Base-by-base conservation (phyloP, 2,888 invertebrate species). In the Himalopsyche kuldschensis region DNA sequence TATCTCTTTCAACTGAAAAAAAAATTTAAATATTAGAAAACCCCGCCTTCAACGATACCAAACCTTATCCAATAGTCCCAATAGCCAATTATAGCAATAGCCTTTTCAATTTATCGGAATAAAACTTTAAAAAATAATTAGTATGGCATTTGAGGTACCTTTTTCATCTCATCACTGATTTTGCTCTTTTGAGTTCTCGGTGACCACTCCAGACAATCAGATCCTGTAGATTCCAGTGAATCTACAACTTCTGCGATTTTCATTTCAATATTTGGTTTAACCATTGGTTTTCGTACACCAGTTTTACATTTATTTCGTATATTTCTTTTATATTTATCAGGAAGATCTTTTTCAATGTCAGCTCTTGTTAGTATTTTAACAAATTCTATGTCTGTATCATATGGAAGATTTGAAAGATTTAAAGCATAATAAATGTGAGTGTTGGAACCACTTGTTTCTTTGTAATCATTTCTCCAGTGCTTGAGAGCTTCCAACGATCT, bases 341-440 rank as follows among this genome's bases (percentile, higher is more conserved):
- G 91, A 3, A 91, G 87, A 86, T 92, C 92, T 85, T 90, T 91
- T 86, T 91, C 90, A 24, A 91, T 89, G 78, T 91, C 91, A 35
- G 91, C 90, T 85, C 94, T 88, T 0, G 90, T 91, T 15, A 93
- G 88, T 10, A 93, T 88, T 27, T 90, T 90, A 88, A 93, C 91
- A 87, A 91, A 93, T n/a, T 93, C 92, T 0, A 92, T 90, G 86
- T 92, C 90, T 0, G 92, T 93, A 85, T 93, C 94, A 87, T 92
- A 94, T 3, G 93, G 93, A n/a, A 88, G 89, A 63, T 88, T 86
- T 5, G 89, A 88, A 0, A 89, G 87, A 4, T 88, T 87, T 75
- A 89, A 84, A 86, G 88, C 88, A 87, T 89, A 90, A 0, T 87
- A 86, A 0, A 87, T 86, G n/a, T 63, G 79, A 0, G 78, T 55